phyloP scores from a whole-genome alignment of 1,140 invertebrate genomes.

The Bombus turneri region DNA sequence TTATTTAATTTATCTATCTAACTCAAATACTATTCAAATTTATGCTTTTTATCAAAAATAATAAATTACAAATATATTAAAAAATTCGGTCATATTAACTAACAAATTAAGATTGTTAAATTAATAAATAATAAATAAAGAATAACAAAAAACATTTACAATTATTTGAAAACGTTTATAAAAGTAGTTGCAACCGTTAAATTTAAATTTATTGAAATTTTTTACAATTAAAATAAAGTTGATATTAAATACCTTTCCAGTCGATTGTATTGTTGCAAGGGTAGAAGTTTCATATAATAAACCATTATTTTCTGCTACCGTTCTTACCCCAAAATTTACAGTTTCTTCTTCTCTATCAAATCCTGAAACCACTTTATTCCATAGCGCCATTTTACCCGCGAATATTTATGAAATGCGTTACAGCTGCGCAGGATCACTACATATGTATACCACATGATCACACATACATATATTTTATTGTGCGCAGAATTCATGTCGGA shows the following conservation, averaged over 20 bases:
- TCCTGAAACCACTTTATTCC: slow-evolving; percentile 73
- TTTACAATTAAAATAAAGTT: neutral
- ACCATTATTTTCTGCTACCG: slow-evolving; percentile 73
- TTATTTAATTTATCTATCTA: neutral
- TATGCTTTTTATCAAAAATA: neutral
- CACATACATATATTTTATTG: too few species aligned
- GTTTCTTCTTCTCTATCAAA: slow-evolving; percentile 80
- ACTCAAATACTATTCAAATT: neutral
- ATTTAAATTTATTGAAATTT: neutral
- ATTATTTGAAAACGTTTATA: neutral
- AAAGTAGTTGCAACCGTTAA: neutral
- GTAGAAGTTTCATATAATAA: slow-evolving; percentile 79
- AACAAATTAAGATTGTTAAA: neutral
- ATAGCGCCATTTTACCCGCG: slow-evolving; percentile 67
- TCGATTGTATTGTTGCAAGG: slow-evolving; percentile 74
- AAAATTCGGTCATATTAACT: neutral
- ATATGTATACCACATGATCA: too few species aligned
- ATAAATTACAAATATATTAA: neutral
- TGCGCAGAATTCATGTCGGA: too few species aligned
- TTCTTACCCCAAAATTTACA: slow-evolving; percentile 79
- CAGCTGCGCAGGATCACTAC: too few species aligned
- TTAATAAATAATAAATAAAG: neutral
- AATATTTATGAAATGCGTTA: neutral
- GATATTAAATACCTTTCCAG: slow-evolving; percentile 57
- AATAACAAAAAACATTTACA: neutral